Conservation (phyloP, 2,888 invertebrate species). For the Pilophorus perplexus region DNA sequence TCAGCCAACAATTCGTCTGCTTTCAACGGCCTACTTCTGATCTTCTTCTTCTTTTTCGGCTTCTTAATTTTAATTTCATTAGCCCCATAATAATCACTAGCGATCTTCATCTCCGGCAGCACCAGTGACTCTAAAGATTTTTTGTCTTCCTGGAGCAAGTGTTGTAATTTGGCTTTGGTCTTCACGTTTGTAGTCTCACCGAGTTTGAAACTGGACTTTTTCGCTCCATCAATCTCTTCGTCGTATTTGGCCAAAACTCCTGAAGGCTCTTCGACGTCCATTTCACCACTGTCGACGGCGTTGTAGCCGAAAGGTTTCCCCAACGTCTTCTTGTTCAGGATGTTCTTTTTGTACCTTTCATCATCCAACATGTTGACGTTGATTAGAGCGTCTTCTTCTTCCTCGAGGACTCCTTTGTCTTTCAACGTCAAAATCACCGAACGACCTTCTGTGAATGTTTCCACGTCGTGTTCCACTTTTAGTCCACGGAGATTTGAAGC, state of each 20-base stretch:
- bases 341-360: constrained; percentile 80
- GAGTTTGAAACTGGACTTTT: constrained; percentile 70
- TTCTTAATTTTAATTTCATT: constrained; percentile 90
- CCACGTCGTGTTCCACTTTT: constrained; percentile 78
- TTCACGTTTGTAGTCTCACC: constrained; percentile 56
- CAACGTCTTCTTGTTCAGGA: constrained; percentile 78
- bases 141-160: constrained; percentile 57
- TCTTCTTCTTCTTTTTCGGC: constrained; percentile 60
- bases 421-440: constrained; percentile 88
- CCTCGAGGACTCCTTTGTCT: constrained; percentile 84
- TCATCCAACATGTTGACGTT: constrained; percentile 88
- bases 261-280: constrained; percentile 66
- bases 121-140: constrained; percentile 71
- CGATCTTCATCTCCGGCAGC: constrained; percentile 66
- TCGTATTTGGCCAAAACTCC: constrained; percentile 88
- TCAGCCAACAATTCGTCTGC: constrained; percentile 65
- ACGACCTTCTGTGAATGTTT: constrained; percentile 70
- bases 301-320: constrained; percentile 79
- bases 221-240: constrained; percentile 80
- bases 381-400: constrained; percentile 80
- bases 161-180: constrained; percentile 53
- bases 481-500: constrained; percentile 74
- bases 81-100: constrained; percentile 83
- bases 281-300: constrained; percentile 77
- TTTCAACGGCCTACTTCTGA: constrained; percentile 58